A percentile compares a stretch with the other conserved stretches of the same genome.
Conservation (phyloP, 2,113 vertebrate species). For the Corythaeola cristata region DNA sequence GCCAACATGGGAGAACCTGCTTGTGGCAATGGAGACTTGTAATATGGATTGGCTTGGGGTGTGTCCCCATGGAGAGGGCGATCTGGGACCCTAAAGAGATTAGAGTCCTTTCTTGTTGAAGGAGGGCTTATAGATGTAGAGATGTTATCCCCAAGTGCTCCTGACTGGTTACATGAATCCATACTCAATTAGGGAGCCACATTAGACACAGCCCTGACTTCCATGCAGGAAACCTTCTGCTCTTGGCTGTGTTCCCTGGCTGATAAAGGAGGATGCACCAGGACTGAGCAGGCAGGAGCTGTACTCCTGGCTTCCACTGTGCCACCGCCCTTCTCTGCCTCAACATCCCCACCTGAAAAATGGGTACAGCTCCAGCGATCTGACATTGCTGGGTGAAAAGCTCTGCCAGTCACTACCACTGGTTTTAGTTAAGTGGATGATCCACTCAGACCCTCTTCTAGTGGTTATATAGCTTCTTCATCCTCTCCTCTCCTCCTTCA, state of each 20-base stretch:
- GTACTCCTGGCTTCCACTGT: rapidly evolving
- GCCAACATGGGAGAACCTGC: not conserved
- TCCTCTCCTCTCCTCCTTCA: not conserved
- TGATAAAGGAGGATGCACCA: not conserved
- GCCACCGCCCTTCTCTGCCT: not conserved
- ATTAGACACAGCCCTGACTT: not conserved
- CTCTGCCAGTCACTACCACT: not conserved
- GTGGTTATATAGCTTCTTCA: rapidly evolving
- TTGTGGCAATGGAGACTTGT: not conserved
- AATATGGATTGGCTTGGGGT: not conserved
- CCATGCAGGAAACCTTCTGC: not conserved
- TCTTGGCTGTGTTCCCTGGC: not conserved
- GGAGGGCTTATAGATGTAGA: not conserved
- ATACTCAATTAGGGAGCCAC: not conserved
- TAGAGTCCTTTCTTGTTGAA: not conserved
- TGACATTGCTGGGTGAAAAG: not conserved
- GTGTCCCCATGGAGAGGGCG: not conserved
- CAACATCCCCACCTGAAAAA: not conserved
- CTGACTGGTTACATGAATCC: not conserved
- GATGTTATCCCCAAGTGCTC: not conserved
- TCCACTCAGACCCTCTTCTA: not conserved
- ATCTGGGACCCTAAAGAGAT: not conserved
- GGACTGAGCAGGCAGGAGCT: not conserved
- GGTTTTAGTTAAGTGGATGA: not conserved
- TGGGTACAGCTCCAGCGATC: not conserved